These are phyloP conservation scores for Gavialis gangeticus DNA, from an alignment of 2,113 vertebrate genomes.

Conservation along the genomic window DNA sequence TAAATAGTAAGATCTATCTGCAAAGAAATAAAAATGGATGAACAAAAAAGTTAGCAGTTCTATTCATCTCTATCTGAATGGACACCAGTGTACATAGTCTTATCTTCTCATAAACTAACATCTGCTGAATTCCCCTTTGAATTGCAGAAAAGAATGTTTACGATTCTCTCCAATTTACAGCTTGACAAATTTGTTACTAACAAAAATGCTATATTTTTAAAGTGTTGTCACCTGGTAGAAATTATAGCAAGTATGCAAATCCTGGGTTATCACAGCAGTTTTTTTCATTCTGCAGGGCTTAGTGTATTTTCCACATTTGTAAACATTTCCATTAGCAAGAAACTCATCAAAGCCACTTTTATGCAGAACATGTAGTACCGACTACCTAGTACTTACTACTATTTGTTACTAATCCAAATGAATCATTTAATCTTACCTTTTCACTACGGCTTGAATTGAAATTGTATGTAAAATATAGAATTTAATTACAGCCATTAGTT, in stretches of 20 bases:
- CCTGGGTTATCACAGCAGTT: neutral
- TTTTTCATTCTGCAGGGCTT: neutral
- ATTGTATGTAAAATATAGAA: neutral
- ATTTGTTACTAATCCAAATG: neutral
- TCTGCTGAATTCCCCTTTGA: neutral
- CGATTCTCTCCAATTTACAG: neutral
- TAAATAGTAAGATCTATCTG: neutral
- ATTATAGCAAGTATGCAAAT: neutral
- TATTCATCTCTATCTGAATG: fast-evolving
- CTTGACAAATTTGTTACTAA: neutral
- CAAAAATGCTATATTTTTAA: neutral
- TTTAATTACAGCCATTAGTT: neutral
- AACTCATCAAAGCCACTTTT: neutral
- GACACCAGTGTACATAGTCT: neutral
- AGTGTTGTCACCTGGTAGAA: neutral
- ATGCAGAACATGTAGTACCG: neutral
- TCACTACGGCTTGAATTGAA: neutral
- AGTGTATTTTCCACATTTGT: neutral
- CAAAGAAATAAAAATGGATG: neutral
- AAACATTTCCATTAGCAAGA: neutral
- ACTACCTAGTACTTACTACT: neutral
- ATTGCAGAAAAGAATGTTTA: neutral
- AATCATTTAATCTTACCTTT: neutral
- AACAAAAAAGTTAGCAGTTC: neutral
- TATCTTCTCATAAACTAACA: neutral